These are phyloP conservation scores for Amblyopsis hoosieri DNA, from an alignment of 2,797 vertebrate genomes.

Conservation along the genomic window DNA sequence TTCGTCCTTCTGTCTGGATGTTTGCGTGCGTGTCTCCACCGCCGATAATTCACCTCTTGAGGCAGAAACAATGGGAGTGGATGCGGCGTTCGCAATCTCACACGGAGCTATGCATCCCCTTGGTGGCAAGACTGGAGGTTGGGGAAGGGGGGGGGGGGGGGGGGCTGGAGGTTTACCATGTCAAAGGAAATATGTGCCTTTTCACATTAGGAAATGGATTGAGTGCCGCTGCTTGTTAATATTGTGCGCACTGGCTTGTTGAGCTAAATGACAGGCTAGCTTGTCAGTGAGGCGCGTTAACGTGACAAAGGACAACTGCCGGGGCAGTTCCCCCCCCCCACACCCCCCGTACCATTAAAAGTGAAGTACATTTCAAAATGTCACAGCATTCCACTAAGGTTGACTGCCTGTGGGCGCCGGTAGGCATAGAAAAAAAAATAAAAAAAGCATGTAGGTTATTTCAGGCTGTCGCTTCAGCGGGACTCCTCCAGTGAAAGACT, in stretches of 20 bases:
- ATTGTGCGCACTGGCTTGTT: conserved; percentile 7
- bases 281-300: neutral
- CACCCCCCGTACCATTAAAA: conserved; percentile 6
- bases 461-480: conserved; percentile 1
- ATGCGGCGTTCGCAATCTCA: too few relatives aligned
- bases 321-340: neutral
- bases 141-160: too few relatives aligned
- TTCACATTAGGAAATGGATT: neutral
- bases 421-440: conserved; percentile 11
- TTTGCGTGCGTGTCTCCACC: neutral
- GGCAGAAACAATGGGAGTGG: neutral
- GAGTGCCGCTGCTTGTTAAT: neutral
- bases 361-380: conserved; percentile 25
- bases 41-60: neutral
- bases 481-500: conserved; percentile 17
- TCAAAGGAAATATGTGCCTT: conserved; percentile 12
- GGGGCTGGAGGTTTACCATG: too few relatives aligned
- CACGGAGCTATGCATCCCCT: neutral
- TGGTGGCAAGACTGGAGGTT: too few relatives aligned
- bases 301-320: conserved; percentile 38
- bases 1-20: neutral
- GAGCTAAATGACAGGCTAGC: neutral
- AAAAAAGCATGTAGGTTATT: neutral
- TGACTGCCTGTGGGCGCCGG: conserved; percentile 6
- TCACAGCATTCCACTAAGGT: conserved; percentile 21